These are phyloP conservation scores for Rhynchomys soricoides DNA, from an alignment of 2,113 vertebrate genomes.

Conservation along the genomic window DNA sequence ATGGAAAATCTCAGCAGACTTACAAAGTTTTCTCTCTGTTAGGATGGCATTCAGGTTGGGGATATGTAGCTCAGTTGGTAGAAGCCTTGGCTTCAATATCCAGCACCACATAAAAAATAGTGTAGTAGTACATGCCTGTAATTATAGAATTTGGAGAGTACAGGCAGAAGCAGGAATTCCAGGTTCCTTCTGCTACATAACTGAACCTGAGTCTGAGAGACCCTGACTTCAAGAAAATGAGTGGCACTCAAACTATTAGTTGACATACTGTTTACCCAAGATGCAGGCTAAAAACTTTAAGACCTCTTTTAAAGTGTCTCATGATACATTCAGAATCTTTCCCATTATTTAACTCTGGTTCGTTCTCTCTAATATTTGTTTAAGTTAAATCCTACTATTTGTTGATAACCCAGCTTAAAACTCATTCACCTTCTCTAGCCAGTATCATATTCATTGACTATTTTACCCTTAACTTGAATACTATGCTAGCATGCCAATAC, in stretches of 20 bases:
- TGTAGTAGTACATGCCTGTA: not conserved
- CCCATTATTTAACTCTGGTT: slow-evolving; percentile 15
- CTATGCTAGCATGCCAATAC: not conserved
- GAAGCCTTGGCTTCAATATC: not conserved
- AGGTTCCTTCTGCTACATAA: not conserved
- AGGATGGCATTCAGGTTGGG: not conserved
- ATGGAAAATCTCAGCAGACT: not conserved
- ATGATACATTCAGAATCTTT: not conserved
- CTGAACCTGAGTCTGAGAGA: not conserved
- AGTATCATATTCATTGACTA: not conserved
- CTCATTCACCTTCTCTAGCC: not conserved
- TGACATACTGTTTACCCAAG: slow-evolving; percentile 33
- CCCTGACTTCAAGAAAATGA: not conserved
- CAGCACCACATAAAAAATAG: not conserved
- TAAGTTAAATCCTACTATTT: not conserved
- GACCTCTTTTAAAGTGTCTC: not conserved
- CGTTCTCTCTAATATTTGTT: not conserved
- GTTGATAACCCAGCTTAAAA: slow-evolving; percentile 42
- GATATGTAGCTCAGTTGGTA: not conserved
- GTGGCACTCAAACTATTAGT: slow-evolving; percentile 17
- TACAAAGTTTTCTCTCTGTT: slow-evolving; percentile 14
- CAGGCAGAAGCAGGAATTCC: not conserved
- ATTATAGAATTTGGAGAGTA: not conserved
- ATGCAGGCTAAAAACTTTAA: slow-evolving; percentile 29
- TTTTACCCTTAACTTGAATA: slow-evolving; percentile 30